Evolutionary conservation across 2,797 vertebrate species (phyloP), one percentile per base, ranked within the genome.

Genomic region (Mormyrus hasselquistii): DNA sequence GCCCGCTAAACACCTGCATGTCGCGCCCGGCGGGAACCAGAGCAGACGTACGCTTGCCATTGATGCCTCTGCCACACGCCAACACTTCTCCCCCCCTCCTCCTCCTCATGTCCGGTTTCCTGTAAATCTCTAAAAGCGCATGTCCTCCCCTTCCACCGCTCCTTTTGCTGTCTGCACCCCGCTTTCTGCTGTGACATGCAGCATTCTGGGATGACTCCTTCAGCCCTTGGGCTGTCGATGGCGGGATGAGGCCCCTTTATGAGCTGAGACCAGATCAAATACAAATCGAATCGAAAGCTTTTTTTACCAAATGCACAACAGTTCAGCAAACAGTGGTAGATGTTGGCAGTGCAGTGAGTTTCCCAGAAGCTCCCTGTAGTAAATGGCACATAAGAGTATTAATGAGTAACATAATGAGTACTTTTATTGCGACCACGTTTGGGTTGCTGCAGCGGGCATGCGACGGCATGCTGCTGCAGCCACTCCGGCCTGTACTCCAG

Each of bases 1-100:
- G 92, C 94, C 89, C n/a, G 92, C 94, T 57, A 59, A 93, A 92
- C 34, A 90, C 89, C 89, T 95, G 97, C 97, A 97, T 98, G 97
- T 47, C 29, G 22, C 3, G 16, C 52, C 73, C 53, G n/a, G 95
- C 90, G 93, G 93, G 93, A 94, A 95, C 90, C 92, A 88, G 86
- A 90, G 87, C 79, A 91, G 90, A 94, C 91, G 94, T 97, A 98
- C 97, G 97, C 98, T 98, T 98, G 97, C 97, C 97, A 97, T 98
- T 98, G 97, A 98, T 93, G 92, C 69, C 94, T 93, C 97, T 97
- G 96, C 87, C 19, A 93, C 91, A 90, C 90, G 89, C 5, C 89
- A 53, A 12, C 59, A 2, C 62, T 41, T 34, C 9, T 29, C 44
- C 53, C 2, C 29, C 19, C 53, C 62, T 19, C 57, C 52, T 19